Percentiles rank a stretch among this genome's conserved stretches.
These are phyloP conservation scores for Platycercus adscitus DNA, from an alignment of 2,113 vertebrate genomes.

Conservation along the genomic window DNA sequence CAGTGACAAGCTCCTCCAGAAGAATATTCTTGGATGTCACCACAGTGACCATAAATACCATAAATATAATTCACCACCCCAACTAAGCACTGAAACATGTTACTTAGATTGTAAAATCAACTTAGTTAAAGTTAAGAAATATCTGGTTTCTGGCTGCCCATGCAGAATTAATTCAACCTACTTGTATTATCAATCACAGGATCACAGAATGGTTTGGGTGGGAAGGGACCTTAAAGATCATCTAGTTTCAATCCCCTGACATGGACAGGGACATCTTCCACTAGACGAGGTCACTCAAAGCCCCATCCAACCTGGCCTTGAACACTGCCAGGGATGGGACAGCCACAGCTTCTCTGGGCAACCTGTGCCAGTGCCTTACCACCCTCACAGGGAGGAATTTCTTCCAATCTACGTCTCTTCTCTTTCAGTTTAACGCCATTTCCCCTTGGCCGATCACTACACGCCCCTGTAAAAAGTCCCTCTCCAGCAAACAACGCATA, in stretches of 20 bases:
- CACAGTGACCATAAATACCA: conserved; percentile 22
- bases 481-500: background rate
- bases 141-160: background rate
- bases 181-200: background rate
- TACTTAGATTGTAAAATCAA: background rate
- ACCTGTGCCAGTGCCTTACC: background rate
- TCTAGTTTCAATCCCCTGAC: background rate
- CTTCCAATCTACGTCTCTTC: background rate
- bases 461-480: background rate
- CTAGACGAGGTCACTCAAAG: background rate
- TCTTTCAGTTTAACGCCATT: background rate
- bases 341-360: background rate
- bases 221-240: background rate
- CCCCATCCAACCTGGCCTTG: background rate
- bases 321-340: background rate
- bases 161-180: background rate
- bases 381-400: background rate
- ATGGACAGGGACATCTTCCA: background rate
- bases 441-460: background rate
- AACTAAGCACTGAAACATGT: conserved; percentile 15
- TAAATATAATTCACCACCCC: conserved; percentile 35
- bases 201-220: background rate
- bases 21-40: conserved; percentile 53
- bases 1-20: conserved; percentile 61
- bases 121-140: conserved; percentile 6